Base-by-base conservation (phyloP, 2,113 vertebrate genomes). In the Microtus oregoni region DNA sequence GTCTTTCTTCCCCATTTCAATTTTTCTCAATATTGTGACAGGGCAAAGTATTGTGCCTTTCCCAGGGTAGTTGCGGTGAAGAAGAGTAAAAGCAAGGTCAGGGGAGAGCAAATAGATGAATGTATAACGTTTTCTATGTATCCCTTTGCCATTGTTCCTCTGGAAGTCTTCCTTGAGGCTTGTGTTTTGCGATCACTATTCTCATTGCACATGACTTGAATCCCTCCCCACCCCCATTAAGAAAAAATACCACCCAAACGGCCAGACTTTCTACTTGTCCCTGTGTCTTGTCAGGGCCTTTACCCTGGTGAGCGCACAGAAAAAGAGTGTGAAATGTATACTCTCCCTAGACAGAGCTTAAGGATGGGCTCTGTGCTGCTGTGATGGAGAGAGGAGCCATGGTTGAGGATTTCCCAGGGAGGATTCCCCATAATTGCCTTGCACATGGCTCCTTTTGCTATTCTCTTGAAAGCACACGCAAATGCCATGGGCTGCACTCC, bases 51-150 rank as follows among this genome's bases (percentile, higher is more conserved):
- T 99, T 99, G 99, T 99, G 98, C 98, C 99, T 98, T 99, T 99
- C 98, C 99, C 98, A 98, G 98, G 98, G 97, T 98, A 98, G 99
- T 98, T 99, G 98, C 98, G 98, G 98, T 97, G 98, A 98, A 98
- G 98, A 98, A 98, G 97, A 97, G 98, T 98, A 99, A 99, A 99
- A 98, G 99, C 98, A 98, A 98, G 99, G 99, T 99, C 99, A 99
- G 98, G 98, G 97, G 98, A 99, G 99, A 99, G 99, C 99, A 99
- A 99, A 99, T 99, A 99, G 99, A 99, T 99, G 99, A 99, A 99
- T 99, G 99, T 99, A 99, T 99, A 99, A 99, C 99, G 99, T 99
- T 99, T 99, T 99, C 99, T 98, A 98, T 99, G 98, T 98, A 98
- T 99, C 98, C 98, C 98, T 97, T 98, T 98, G 95, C 98, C 98